Conservation (phyloP, 2,113 vertebrate genomes). For the Spea bombifrons region DNA sequence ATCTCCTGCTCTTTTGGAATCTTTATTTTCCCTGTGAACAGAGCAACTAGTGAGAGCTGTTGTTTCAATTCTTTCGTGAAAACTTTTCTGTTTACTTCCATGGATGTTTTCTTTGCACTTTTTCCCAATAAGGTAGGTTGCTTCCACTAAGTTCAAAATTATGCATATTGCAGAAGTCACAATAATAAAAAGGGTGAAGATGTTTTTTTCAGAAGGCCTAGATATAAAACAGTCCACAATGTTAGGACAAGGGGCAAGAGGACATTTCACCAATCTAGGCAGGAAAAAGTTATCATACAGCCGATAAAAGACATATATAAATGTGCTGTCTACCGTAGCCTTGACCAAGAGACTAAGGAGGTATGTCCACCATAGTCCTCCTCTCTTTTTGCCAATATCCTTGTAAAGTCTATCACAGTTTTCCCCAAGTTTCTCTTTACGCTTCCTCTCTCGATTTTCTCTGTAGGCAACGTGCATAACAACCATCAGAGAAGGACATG, state of each 20-base stretch:
- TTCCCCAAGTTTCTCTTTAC: constrained; percentile 56
- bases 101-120: constrained; percentile 63
- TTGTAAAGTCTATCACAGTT: constrained; percentile 58
- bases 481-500: constrained; percentile 88
- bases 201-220: constrained; percentile 87
- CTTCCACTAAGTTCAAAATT: constrained; percentile 79
- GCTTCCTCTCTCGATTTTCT: constrained; percentile 73
- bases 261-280: constrained; percentile 81
- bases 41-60: neutral
- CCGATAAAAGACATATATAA: constrained; percentile 79
- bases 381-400: constrained; percentile 84
- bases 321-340: constrained; percentile 72
- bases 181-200: constrained; percentile 96
- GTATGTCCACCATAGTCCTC: constrained; percentile 96
- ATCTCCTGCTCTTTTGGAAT: neutral
- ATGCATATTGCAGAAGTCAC: constrained; percentile 76
- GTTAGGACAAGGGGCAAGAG: constrained; percentile 80
- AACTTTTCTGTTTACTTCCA: accelerated
- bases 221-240: constrained; percentile 92
- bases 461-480: constrained; percentile 91
- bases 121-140: constrained; percentile 81
- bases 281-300: constrained; percentile 83
- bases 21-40: neutral
- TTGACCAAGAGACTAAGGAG: constrained; percentile 85
- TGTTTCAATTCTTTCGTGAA: accelerated